Evolutionary conservation across 2,113 vertebrate genomes (phyloP).

Genomic region (Larimichthys polyactis): DNA sequence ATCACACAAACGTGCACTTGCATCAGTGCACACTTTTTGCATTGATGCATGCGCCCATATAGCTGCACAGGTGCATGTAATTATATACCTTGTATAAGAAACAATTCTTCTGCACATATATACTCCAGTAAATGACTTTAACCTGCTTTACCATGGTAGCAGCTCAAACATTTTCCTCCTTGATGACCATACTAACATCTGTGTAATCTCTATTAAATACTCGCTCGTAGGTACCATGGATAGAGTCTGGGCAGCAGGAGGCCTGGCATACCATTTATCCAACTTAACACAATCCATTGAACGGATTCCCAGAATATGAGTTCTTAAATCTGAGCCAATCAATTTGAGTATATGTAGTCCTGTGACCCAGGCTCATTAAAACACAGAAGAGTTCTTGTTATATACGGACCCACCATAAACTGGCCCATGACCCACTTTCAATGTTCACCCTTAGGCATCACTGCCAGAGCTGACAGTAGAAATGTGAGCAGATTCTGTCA

Average conservation of each 20-base stretch:
- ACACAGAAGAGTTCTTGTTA: constrained; percentile 26
- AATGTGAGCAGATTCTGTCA: constrained; percentile 29
- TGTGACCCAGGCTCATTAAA: constrained; percentile 51
- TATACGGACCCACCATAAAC: constrained; percentile 37
- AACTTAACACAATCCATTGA: constrained; percentile 35
- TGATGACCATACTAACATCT: constrained; percentile 14
- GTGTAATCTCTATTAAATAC: constrained; percentile 29
- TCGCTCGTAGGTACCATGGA: neutral
- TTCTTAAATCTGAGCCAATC: constrained; percentile 36
- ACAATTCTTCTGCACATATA: neutral
- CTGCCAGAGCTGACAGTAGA: constrained; percentile 15
- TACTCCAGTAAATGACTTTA: neutral
- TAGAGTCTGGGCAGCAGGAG: neutral
- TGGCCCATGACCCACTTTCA: constrained; percentile 54
- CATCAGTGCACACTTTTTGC: neutral
- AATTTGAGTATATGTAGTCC: constrained; percentile 22
- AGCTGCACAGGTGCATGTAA: neutral
- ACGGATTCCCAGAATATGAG: constrained; percentile 28
- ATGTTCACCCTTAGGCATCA: constrained; percentile 44
- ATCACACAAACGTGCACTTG: neutral
- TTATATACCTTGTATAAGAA: neutral
- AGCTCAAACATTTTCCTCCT: neutral
- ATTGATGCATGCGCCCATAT: too few species aligned
- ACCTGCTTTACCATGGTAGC: neutral
- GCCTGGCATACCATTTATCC: constrained; percentile 7